Evolutionary conservation across 2,113 vertebrate genomes (phyloP).

Genomic region (Hemiscyllium ocellatum): DNA sequence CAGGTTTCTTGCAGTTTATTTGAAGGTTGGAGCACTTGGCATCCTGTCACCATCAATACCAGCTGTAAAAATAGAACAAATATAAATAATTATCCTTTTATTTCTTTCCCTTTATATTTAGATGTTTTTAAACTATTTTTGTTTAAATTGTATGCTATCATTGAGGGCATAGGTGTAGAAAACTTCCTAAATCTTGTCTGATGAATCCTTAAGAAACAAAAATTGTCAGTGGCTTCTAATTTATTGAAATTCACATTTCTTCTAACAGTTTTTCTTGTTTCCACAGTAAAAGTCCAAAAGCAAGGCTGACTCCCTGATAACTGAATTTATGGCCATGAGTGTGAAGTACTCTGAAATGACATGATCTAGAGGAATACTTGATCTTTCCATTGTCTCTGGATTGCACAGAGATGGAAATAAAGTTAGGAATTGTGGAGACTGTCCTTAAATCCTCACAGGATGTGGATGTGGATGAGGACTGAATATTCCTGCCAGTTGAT

Average conservation of each 20-base stretch:
- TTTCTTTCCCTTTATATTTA: neutral
- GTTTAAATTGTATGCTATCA: neutral
- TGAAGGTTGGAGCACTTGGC: neutral
- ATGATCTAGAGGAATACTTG: neutral
- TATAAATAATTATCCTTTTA: neutral
- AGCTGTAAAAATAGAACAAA: constrained; percentile 17
- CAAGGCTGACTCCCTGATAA: neutral
- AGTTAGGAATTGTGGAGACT: no score
- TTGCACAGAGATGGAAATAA: neutral
- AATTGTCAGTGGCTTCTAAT: neutral
- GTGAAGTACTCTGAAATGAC: neutral
- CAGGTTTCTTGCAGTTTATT: neutral
- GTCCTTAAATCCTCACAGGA: no score
- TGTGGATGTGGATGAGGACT: no score
- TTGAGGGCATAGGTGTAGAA: neutral
- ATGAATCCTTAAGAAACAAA: neutral
- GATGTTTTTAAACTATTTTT: constrained; percentile 11
- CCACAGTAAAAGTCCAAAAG: neutral
- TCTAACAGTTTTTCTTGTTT: neutral
- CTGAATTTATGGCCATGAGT: neutral
- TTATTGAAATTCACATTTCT: neutral
- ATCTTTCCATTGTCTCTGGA: neutral
- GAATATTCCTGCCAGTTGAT: no score
- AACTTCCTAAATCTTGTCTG: neutral
- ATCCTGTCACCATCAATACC: neutral